phyloP scores from a whole-genome alignment of 2,888 invertebrate species.

The Unio delphinus region DNA sequence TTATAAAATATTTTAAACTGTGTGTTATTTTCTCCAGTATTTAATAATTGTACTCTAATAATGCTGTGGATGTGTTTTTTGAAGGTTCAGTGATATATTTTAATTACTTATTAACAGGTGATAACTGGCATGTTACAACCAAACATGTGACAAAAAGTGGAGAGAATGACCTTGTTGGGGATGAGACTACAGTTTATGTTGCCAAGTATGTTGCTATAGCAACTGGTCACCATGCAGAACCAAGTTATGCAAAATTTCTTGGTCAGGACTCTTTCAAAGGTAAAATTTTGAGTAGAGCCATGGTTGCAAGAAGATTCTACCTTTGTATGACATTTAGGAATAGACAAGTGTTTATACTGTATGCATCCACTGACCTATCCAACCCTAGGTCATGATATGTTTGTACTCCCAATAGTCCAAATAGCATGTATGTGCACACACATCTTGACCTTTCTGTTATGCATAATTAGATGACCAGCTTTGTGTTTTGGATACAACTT shows the following conservation, averaged over 20 bases:
- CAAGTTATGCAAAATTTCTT: conserved; percentile 52
- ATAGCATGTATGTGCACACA: no score
- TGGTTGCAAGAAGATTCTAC: no score
- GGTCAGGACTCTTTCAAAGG: conserved; percentile 66
- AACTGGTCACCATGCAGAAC: conserved; percentile 66
- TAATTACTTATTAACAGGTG: conserved; percentile 23
- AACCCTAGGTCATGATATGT: not conserved
- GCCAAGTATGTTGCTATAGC: conserved; percentile 61
- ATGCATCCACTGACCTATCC: not conserved
- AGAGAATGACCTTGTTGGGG: conserved; percentile 17
- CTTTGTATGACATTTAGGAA: no score
- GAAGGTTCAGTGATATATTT: not conserved
- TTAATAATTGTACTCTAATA: no score
- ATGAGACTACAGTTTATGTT: conserved; percentile 30
- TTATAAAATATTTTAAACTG: no score
- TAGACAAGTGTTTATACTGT: no score
- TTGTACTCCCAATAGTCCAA: not conserved
- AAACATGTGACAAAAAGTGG: conserved; percentile 53
- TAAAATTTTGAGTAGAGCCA: conserved; percentile 16
- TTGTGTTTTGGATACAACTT: no score
- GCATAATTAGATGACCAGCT: no score
- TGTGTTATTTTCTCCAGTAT: no score
- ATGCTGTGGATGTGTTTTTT: no score
- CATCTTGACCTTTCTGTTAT: no score
- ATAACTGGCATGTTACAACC: conserved; percentile 50